Evolutionary conservation across 30 jellyfish, hydroid and myxozoan species (phyloP).

Genomic region (Morbakka virulenta): DNA sequence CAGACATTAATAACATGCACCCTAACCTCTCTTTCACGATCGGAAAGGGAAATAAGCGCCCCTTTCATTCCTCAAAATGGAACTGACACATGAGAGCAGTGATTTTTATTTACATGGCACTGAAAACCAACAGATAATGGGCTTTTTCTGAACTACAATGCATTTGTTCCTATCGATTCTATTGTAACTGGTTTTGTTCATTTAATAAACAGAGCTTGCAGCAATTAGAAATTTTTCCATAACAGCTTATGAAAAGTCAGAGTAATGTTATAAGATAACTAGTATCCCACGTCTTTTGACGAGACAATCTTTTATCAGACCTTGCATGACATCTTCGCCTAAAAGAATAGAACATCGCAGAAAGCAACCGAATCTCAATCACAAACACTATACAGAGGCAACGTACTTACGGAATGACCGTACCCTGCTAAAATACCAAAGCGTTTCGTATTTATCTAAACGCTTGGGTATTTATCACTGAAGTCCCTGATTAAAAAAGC

Average conservation of each 20-base stretch:
- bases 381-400: too few species aligned
- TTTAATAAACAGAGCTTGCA: constrained; percentile 10
- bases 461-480: constrained; percentile 34
- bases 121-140: constrained; percentile 2
- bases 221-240: constrained; percentile 3
- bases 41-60: constrained; percentile 2
- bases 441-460: too few species aligned
- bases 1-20: constrained; percentile 22
- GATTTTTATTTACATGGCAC: constrained; percentile 17
- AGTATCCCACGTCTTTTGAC: constrained; percentile 35
- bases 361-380: too few species aligned
- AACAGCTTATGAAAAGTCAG: constrained; percentile 21
- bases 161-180: constrained; percentile 15
- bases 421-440: too few species aligned
- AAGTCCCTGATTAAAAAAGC: constrained; percentile 15
- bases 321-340: too few species aligned
- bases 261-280: not conserved
- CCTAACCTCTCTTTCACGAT: constrained; percentile 23
- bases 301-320: constrained; percentile 5
- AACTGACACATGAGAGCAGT: not conserved
- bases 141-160: constrained; percentile 23
- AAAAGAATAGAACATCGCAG: too few species aligned
- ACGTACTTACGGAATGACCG: too few species aligned
- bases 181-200: constrained; percentile 22
- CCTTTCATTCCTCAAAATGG: constrained; percentile 32